Base-by-base conservation (phyloP, 2,113 vertebrate genomes). In the Myocastor coypus region DNA sequence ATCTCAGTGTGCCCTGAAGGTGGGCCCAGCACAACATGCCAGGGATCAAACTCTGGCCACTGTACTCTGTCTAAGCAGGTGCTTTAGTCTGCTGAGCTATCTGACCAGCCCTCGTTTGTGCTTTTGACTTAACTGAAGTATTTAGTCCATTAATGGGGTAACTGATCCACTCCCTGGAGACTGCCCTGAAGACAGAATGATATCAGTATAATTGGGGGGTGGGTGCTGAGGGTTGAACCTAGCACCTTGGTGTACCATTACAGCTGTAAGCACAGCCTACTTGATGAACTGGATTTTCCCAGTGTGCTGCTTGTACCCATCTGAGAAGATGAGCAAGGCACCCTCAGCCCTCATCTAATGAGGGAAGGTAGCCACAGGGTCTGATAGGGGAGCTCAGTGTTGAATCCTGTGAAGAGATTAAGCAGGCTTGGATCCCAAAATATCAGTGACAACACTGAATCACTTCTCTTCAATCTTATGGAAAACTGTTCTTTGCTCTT, bases 201-300 rank as follows among this genome's bases (percentile, higher is more conserved):
- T 17, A 20, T 46, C 19, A 22, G 61, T 52, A 63, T 64, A 32
- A 32, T 55, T 17, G 12, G 75, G 16, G 16, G 9, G 13, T 0
- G 10, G 63, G 6, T 61, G 20, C 24, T 9, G 17, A 7, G 40
- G 40, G n/a, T 52, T 50, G 61, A 85, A 50, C 40, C 30, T 42
- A 50, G 71, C 17, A 5, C 46, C 59, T 19, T 87, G 63, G 37
- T 46, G 52, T 84, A 42, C 94, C 66, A n/a, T 89, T 52, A 52
- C 52, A 52, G 52, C 52, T 52, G 52, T 52, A 52, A 52, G 52
- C 52, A 52, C 16, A 85, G 37, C 85, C 81, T 87, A 92, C 61
- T 26, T 0, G 42, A 94, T 37, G 34, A 61, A 57, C 86, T 91
- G 89, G 59, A 92, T 90, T 97, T 97, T 92, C 96, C 93, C 89